Evolutionary conservation across 2,888 invertebrate genomes (phyloP), one percentile per base, ranked within the genome.

Genomic region (Agrotis segetum): DNA sequence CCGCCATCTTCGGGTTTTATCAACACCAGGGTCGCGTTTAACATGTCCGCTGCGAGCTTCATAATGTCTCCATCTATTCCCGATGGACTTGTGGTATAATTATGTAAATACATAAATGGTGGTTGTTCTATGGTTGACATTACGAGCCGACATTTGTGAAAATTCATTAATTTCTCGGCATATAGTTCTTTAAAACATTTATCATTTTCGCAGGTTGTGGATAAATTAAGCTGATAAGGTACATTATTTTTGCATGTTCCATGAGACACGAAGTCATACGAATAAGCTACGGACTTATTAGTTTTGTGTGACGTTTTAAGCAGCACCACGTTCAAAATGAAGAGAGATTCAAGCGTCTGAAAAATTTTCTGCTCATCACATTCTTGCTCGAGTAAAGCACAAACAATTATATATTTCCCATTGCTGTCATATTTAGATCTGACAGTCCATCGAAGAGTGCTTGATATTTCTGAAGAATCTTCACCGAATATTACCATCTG

Each of bases 41-140:
- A 80, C 69, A 87, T 83, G 16, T 85, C 74, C 4, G 88, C 86
- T 6, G 91, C 79, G 2, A 92, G 80, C 52, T 78, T 87, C 55
- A 94, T 64, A 17, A 94, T 81, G 21, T 93, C 90, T 2, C 90
- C 94, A 61, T 93, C 93, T 21, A 85, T 87, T 3, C 93, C 94
- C 3, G 86, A 79, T 4, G 89, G 88, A 29, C 76, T 77, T 47
- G 73, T 67, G 9, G 88, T 88, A 13, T 77, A 76, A 65, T 90
- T 90, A 68, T 87, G 73, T 3, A 93, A 69, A 74, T 87, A 87
- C 92, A 93, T 94, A 70, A 89, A 92, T 0, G 94, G 93, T 21
- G 90, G 89, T 73, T 93, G 93, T 59, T 91, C 89, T 59, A 92
- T 83, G 9, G 92, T 92, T 7, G 94, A 92, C 52, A 93, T 83